phyloP scores from a whole-genome alignment of 2,113 vertebrate genomes.

The Nicator chloris region DNA sequence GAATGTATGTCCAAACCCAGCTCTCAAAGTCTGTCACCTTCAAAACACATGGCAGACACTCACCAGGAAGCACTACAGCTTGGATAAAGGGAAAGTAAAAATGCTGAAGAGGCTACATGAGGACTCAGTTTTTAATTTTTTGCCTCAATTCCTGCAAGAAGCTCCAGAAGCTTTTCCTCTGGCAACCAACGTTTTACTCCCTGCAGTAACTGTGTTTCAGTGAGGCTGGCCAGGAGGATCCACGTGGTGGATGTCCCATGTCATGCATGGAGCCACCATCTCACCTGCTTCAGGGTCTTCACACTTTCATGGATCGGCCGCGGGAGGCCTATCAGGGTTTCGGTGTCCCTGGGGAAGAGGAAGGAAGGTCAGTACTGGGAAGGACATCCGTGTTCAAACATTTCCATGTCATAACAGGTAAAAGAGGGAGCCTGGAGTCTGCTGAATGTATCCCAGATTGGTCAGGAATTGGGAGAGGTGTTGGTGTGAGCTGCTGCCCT shows the following conservation, averaged over 20 bases:
- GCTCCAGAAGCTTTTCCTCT: neutral
- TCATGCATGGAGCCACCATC: accelerated
- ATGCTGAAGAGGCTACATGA: neutral
- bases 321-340: slow-evolving; percentile 92
- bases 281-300: slow-evolving; percentile 95
- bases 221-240: neutral
- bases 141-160: neutral
- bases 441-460: neutral
- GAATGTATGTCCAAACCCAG: neutral
- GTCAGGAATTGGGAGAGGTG: neutral
- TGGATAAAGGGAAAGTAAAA: neutral
- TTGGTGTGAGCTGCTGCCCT: accelerated
- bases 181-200: neutral
- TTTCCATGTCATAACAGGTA: neutral
- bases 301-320: slow-evolving; percentile 96
- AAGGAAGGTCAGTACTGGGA: neutral
- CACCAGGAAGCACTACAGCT: neutral
- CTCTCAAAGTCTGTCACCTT: neutral
- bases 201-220: neutral
- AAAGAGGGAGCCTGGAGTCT: neutral
- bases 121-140: neutral
- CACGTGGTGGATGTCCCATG: accelerated
- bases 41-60: neutral
- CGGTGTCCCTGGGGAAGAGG: slow-evolving; percentile 81
- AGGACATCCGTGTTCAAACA: neutral